phyloP scores from a whole-genome alignment of 2,888 invertebrate genomes.

The Nymphalis polychloros region DNA sequence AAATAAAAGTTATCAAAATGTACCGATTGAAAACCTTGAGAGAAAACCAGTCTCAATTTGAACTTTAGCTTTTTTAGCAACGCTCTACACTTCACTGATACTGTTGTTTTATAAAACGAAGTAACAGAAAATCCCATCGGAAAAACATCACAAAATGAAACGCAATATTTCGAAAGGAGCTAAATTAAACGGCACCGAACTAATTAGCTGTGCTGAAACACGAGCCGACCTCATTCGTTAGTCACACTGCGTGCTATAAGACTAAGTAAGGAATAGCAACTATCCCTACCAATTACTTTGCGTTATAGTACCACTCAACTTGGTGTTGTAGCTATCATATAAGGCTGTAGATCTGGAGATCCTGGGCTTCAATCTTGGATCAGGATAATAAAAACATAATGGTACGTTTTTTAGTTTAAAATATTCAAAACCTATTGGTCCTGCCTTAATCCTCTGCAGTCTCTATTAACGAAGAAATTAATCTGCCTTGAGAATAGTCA shows the following conservation, averaged over 20 bases:
- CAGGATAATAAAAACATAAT: neutral
- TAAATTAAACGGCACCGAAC: neutral
- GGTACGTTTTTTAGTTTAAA: neutral
- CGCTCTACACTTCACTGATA: no score
- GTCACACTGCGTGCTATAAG: neutral
- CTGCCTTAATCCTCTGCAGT: no score
- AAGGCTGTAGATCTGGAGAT: no score
- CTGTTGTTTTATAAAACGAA: neutral
- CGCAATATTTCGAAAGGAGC: neutral
- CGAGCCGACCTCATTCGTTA: slow-evolving; percentile 4
- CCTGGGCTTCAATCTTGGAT: no score
- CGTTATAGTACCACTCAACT: neutral
- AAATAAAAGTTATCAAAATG: no score
- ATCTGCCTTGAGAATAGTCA: no score
- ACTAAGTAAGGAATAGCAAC: neutral
- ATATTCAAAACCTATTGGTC: no score
- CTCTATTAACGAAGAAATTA: no score
- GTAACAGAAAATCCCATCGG: neutral
- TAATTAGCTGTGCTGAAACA: slow-evolving; percentile 6
- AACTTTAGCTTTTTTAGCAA: no score
- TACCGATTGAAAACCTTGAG: no score
- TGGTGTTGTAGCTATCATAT: no score
- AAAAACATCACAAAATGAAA: neutral
- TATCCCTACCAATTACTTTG: neutral
- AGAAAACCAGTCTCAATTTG: no score